Conservation (phyloP, 2,888 invertebrate genomes). For the Apodemia zela region DNA sequence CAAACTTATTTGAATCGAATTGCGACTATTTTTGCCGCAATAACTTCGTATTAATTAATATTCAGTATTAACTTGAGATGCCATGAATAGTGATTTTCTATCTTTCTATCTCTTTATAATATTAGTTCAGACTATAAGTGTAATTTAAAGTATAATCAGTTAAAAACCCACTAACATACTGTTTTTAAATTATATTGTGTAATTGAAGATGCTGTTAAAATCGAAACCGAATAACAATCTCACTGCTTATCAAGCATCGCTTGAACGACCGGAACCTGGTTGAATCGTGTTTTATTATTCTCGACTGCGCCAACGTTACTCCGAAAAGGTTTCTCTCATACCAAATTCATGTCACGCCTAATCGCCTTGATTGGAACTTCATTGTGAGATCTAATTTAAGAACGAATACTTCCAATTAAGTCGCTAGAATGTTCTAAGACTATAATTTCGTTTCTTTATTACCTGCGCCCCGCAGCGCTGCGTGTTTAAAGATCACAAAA, state of each 20-base stretch:
- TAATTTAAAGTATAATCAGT: too few species aligned
- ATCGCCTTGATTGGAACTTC: slow-evolving; percentile 10
- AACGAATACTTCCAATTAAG: slow-evolving; percentile 5
- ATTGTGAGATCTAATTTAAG: slow-evolving; percentile 8
- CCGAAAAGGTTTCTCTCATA: slow-evolving; percentile 13
- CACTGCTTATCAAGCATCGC: neutral
- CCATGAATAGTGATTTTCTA: too few species aligned
- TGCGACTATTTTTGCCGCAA: neutral
- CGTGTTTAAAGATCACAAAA: too few species aligned
- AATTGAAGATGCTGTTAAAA: too few species aligned
- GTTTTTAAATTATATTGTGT: too few species aligned
- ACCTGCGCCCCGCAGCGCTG: too few species aligned
- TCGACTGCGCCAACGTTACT: neutral
- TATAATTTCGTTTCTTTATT: too few species aligned
- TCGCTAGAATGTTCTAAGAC: neutral
- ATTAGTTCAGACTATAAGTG: too few species aligned
- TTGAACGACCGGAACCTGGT: neutral
- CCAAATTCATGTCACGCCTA: slow-evolving; percentile 1
- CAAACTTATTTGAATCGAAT: neutral
- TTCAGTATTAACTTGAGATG: too few species aligned
- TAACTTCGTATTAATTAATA: too few species aligned
- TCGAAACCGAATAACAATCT: neutral
- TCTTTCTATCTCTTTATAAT: too few species aligned
- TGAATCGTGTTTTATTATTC: slow-evolving; percentile 1
- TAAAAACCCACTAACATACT: too few species aligned